These are phyloP conservation scores for Characodon lateralis DNA, from an alignment of 2,797 vertebrate species.

Conservation along the genomic window DNA sequence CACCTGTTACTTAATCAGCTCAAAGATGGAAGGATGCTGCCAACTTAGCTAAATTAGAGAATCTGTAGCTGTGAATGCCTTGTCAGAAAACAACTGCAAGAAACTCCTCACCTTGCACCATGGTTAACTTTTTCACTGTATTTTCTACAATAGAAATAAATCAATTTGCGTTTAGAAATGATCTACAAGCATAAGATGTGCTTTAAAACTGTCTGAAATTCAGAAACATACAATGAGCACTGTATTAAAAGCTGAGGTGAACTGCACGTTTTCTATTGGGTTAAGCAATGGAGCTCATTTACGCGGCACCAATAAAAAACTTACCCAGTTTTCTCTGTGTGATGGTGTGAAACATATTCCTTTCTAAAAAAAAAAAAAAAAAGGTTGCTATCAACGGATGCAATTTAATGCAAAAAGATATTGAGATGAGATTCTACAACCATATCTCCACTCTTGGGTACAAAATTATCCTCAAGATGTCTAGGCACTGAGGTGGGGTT, in stretches of 20 bases:
- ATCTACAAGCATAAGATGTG: neutral
- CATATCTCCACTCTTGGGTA: too few relatives aligned
- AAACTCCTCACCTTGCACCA: neutral
- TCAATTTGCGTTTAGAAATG: neutral
- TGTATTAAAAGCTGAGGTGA: neutral
- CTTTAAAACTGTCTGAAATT: neutral
- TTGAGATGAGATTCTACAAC: too few relatives aligned
- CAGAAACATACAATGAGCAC: neutral
- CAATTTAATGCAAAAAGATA: too few relatives aligned
- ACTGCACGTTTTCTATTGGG: neutral
- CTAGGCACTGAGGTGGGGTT: neutral
- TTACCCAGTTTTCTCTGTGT: too few relatives aligned
- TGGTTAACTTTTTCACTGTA: neutral
- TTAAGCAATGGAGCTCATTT: too few relatives aligned
- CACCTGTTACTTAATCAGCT: neutral
- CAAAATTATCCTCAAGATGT: neutral
- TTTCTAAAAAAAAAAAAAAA: too few relatives aligned
- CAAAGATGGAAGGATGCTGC: neutral
- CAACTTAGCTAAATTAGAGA: neutral
- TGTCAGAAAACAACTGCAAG: neutral
- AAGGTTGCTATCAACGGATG: too few relatives aligned
- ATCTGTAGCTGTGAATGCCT: neutral
- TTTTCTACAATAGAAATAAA: neutral
- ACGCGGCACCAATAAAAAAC: too few relatives aligned
- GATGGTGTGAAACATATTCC: too few relatives aligned